A percentile compares a stretch with the other conserved stretches of the same genome.
phyloP scores from a whole-genome alignment of 2,113 vertebrate genomes.

The Arizona elegans region DNA sequence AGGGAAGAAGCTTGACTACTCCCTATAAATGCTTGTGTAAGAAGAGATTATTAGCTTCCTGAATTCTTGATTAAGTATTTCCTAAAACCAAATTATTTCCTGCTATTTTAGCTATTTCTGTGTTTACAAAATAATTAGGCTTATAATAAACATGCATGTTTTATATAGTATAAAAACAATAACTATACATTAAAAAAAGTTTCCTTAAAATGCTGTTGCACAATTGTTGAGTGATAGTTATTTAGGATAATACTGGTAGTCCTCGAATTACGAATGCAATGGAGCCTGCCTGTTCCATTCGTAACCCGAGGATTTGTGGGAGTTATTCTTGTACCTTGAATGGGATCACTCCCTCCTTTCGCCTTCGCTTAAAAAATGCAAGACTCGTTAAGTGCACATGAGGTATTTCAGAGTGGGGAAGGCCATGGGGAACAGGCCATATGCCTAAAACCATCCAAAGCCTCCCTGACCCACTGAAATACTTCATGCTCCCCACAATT shows the following conservation, averaged over 20 bases:
- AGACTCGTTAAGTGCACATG: too few relatives aligned
- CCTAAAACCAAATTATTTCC: neutral
- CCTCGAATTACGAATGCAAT: too few relatives aligned
- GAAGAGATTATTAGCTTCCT: neutral
- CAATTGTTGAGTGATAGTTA: neutral
- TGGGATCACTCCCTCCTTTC: too few relatives aligned
- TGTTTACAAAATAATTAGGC: neutral
- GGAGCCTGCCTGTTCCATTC: too few relatives aligned
- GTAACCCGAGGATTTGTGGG: too few relatives aligned
- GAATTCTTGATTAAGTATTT: neutral
- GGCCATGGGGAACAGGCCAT: too few relatives aligned
- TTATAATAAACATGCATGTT: neutral
- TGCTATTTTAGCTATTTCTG: neutral
- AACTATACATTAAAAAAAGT: neutral
- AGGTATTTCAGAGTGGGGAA: too few relatives aligned
- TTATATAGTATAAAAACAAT: neutral
- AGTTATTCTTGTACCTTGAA: too few relatives aligned
- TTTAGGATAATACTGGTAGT: neutral
- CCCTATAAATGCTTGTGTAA: neutral
- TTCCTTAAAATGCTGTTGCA: neutral
- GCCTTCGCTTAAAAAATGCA: too few relatives aligned
- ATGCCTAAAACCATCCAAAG: too few relatives aligned
- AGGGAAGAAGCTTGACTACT: neutral
- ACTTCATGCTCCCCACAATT: too few relatives aligned
- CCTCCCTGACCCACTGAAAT: too few relatives aligned